Evolutionary conservation across 2,888 invertebrate genomes (phyloP).

Genomic region (Venustoraphidia nigricollis): DNA sequence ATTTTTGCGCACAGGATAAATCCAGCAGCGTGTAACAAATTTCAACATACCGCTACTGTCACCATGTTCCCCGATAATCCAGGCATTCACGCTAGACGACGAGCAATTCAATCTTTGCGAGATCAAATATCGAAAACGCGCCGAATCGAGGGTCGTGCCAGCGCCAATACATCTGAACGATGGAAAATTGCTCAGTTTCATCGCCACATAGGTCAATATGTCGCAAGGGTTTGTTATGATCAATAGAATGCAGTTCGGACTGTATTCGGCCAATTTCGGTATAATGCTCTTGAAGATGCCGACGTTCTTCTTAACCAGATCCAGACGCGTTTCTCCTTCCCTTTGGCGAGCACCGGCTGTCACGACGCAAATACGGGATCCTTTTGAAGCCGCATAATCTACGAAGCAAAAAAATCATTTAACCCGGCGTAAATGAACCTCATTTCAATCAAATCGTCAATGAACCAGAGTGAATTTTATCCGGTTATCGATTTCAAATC

Average conservation of each 20-base stretch:
- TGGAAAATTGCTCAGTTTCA: conserved; percentile 47
- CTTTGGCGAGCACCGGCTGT: conserved; percentile 40
- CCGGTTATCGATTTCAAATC: too few relatives aligned
- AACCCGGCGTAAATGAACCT: too few relatives aligned
- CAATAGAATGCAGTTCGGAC: conserved; percentile 39
- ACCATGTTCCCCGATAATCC: conserved; percentile 53
- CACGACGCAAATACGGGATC: conserved; percentile 40
- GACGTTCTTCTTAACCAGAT: conserved; percentile 37
- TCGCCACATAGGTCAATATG: conserved; percentile 44
- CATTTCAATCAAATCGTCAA: too few relatives aligned
- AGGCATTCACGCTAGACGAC: conserved; percentile 37
- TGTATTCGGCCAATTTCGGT: conserved; percentile 38
- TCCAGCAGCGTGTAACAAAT: too few relatives aligned
- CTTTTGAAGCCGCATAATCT: conserved; percentile 36
- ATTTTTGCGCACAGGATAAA: too few relatives aligned
- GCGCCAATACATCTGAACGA: conserved; percentile 41
- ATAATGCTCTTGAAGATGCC: conserved; percentile 40
- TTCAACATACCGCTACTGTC: conserved; percentile 35
- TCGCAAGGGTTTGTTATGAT: conserved; percentile 41
- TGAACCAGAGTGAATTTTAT: too few relatives aligned
- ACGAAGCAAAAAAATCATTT: too few relatives aligned
- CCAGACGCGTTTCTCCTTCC: conserved; percentile 33
- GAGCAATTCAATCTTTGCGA: conserved; percentile 38
- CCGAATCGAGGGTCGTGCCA: conserved; percentile 46
- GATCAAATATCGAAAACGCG: conserved; percentile 41